Evolutionary conservation across 2,797 vertebrate genomes (phyloP), one percentile per base, ranked within the genome.

Genomic region (Pangasius macronema): DNA sequence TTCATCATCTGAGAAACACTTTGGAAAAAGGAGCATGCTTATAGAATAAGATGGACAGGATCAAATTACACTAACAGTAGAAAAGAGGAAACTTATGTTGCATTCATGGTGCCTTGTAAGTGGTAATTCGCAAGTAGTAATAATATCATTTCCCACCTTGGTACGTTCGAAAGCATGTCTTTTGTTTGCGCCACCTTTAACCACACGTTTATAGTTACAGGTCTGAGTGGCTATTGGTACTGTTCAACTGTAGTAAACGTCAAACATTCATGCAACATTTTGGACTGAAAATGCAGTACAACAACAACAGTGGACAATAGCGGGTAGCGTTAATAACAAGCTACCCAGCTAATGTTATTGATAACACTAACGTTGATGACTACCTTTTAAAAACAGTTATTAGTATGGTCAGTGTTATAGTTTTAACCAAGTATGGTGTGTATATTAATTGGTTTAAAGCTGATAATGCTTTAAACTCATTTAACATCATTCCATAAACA

Each of bases 11-110:
- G 22, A 80, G 24, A 70, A 33, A 83, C 7, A 27, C 2, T 76
- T 82, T 11, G 3, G n/a, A 46, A 61, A 80, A 65, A 77, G 63
- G 36, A 61, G 85, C 82, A 76, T 5, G 46, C 55, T 51, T 51
- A 14, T 16, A 8, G 49, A 55, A 33, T 77, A 77, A 77, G n/a
- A 79, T 55, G 51, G 20, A 57, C 9, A 55, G 1, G 39, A 80
- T 20, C 20, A 80, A 55, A 36, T 57, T 36, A 6, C 10, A 30
- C 1, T 20, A 30, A 4, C 42, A 76, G 13, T 6, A 30, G 6
- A n/a, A 89, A 27, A 39, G 2, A 27, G 33, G 6, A 61, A 42
- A 59, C 24, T 2, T 16, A 27, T n/a, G 22, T 10, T 33, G n/a
- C n/a, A 5, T 77, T 79, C 6, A 33, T 3, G 20, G 72, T 75